Conservation (phyloP, 1,140 invertebrate genomes). For the Tetraneura akinire region DNA sequence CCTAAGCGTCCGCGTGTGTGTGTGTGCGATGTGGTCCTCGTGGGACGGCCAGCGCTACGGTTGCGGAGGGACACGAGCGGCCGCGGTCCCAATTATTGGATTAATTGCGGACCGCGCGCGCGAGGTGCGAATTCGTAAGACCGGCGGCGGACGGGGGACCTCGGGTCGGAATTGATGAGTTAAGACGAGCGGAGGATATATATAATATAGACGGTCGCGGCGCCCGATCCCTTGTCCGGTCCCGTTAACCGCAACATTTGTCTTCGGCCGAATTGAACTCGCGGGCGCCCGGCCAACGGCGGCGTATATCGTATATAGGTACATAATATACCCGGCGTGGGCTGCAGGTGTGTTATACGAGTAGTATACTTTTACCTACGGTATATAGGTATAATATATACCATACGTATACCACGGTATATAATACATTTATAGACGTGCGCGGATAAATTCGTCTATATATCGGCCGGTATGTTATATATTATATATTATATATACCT, state of each 20-base stretch:
- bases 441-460: too few relatives aligned
- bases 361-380: too few relatives aligned
- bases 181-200: not conserved
- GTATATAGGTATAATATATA: too few relatives aligned
- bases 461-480: too few relatives aligned
- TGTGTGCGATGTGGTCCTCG: not conserved
- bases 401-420: too few relatives aligned
- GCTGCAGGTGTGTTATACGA: too few relatives aligned
- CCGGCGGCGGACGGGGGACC: not conserved
- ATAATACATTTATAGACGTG: too few relatives aligned
- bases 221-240: constrained; percentile 33
- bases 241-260: constrained; percentile 48
- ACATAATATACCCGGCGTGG: too few relatives aligned
- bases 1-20: too few relatives aligned
- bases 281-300: not conserved
- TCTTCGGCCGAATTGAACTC: constrained; percentile 38
- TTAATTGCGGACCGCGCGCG: constrained; percentile 29
- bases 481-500: too few relatives aligned
- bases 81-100: constrained; percentile 44
- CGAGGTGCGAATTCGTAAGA: constrained; percentile 32
- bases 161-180: constrained; percentile 37
- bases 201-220: not conserved
- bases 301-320: not conserved
- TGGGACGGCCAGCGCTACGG: not conserved
- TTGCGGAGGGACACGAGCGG: not conserved